A percentile compares a stretch with the other conserved stretches of the same genome.
phyloP scores from a whole-genome alignment of 2,888 invertebrate genomes.

The Chironomus tentans region DNA sequence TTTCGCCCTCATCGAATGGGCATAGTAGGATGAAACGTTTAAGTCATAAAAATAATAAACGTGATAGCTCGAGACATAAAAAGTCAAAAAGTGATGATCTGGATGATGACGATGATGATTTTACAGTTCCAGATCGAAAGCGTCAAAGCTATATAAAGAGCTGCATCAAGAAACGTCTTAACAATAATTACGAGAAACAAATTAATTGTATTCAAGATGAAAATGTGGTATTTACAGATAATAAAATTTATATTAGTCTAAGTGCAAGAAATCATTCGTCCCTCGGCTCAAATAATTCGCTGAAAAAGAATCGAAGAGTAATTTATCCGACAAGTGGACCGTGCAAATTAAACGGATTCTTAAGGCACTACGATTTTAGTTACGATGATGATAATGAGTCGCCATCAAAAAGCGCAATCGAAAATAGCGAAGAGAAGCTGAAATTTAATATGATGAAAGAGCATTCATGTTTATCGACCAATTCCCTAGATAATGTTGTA shows the following conservation, averaged over 20 bases:
- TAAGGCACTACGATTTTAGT: constrained; percentile 12
- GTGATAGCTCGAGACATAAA: not conserved
- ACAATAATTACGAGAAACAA: constrained; percentile 23
- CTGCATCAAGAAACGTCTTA: constrained; percentile 8
- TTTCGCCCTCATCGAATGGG: not conserved
- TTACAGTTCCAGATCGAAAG: not conserved
- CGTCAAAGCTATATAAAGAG: constrained; percentile 7
- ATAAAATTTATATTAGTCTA: constrained; percentile 28
- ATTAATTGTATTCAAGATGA: constrained; percentile 24
- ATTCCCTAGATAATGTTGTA: constrained; percentile 30
- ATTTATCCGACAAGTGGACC: constrained; percentile 16
- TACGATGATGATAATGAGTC: not conserved
- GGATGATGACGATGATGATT: constrained; percentile 14
- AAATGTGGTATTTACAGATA: constrained; percentile 28
- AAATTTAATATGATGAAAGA: constrained; percentile 9
- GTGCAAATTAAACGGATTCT: not conserved
- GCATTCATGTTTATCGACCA: not conserved
- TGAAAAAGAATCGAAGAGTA: not conserved
- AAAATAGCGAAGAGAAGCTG: not conserved
- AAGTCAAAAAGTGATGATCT: not conserved
- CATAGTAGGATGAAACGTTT: not conserved
- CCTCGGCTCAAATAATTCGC: not conserved
- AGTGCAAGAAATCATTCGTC: constrained; percentile 2
- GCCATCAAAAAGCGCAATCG: not conserved
- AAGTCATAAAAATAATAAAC: not conserved